These are phyloP conservation scores for Thymelicus sylvestris DNA, from an alignment of 2,888 invertebrate genomes.

Conservation along the genomic window DNA sequence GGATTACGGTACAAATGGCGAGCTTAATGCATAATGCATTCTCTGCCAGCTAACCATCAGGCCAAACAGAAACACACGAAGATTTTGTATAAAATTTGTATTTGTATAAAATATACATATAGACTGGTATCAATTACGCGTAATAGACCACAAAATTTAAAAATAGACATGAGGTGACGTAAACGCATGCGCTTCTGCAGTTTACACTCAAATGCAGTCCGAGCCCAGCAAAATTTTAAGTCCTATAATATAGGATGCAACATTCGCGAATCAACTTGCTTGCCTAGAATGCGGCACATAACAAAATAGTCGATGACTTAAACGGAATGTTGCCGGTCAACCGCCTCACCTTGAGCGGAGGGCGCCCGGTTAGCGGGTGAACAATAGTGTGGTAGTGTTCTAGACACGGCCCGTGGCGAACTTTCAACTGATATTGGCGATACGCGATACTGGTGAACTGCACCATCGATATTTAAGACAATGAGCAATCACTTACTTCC, in stretches of 20 bases:
- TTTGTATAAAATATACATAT: too few species aligned
- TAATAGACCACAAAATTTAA: too few species aligned
- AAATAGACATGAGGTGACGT: too few species aligned
- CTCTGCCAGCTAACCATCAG: too few species aligned
- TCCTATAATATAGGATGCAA: slow-evolving; percentile 19
- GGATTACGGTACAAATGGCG: too few species aligned
- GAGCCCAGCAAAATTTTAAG: neutral
- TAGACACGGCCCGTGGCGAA: slow-evolving; percentile 32
- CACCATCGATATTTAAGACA: slow-evolving; percentile 4
- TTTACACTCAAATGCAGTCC: neutral
- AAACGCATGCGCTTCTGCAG: too few species aligned
- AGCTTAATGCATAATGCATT: too few species aligned
- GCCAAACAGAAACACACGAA: too few species aligned
- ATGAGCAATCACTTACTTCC: neutral
- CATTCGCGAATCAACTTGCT: slow-evolving; percentile 25
- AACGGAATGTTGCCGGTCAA: slow-evolving; percentile 67
- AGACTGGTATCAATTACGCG: too few species aligned
- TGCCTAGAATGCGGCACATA: slow-evolving; percentile 35
- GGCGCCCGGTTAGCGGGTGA: slow-evolving; percentile 50
- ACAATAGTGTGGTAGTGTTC: slow-evolving; percentile 49
- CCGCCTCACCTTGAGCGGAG: slow-evolving; percentile 66
- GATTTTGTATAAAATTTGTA: too few species aligned
- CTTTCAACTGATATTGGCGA: slow-evolving; percentile 31
- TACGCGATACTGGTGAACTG: neutral
- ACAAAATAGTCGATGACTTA: slow-evolving; percentile 52